Base-by-base conservation (phyloP, 1,140 invertebrate species). In the Zaprionus ornatus region DNA sequence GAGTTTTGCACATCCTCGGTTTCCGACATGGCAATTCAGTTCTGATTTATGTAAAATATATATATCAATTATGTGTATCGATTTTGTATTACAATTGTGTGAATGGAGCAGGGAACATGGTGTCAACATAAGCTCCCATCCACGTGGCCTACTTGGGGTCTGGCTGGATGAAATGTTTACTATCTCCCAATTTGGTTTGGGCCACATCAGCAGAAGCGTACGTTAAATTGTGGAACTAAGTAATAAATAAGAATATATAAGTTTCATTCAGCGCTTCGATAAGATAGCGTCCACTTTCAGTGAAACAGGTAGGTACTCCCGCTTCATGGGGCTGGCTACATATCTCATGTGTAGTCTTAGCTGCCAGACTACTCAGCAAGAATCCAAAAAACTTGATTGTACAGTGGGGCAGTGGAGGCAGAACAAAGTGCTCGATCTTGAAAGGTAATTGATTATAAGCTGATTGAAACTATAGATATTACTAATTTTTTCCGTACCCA, bases 121-220 rank as follows among this genome's bases (percentile, higher is more conserved):
- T 50, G 45, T 1, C 17, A 48, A 10, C 42, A 17, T 7, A 10
- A 57, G 32, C 61, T 48, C 59, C n/a, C n/a, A n/a, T n/a, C n/a
- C 23, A 73, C 70, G 70, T 73, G 70, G 70, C 70, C 70, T 67
- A 67, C 70, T 73, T 67, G 40, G 40, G n/a, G 17, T 45, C 2
- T 45, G n/a, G n/a, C n/a, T 45, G 19, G n/a, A 7, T 17, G 40
- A 7, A 45, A 35, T 71, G 61, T 57, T 65, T 55, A 10, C 15
- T 66, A 40, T 55, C 48, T 71, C 13, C 15, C 23, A 40, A n/a
- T 40, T 40, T n/a, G 15, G 13, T 40, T 17, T 17, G 40, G 9
- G 66, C 73, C 59, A 70, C 56, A 62, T 69, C 73, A 70, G 25
- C 67, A 70, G 37, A n/a, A 23, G 25, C 10, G 37, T 40, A 40